phyloP scores from a whole-genome alignment of 2,797 vertebrate species.

The Xiphorhynchus erythropygius region DNA sequence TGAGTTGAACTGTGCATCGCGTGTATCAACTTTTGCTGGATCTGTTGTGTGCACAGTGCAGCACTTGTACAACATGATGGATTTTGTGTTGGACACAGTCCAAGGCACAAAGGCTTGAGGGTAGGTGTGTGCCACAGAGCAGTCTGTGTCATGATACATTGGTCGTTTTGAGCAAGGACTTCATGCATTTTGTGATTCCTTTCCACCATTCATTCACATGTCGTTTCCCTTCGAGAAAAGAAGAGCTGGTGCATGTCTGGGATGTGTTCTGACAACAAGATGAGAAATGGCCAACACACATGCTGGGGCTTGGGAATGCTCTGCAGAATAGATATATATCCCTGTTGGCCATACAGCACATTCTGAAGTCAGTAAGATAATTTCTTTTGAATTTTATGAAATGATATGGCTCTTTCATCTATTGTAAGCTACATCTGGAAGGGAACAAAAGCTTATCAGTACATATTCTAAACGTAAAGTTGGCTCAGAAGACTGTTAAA shows the following conservation, averaged over 20 bases:
- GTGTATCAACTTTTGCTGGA: background rate
- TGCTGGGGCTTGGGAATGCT: background rate
- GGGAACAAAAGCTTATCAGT: background rate
- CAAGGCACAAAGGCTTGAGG: background rate
- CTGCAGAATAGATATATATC: background rate
- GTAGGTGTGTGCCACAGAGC: background rate
- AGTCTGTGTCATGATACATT: background rate
- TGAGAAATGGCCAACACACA: rapidly evolving
- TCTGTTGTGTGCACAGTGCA: rapidly evolving
- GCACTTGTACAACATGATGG: background rate
- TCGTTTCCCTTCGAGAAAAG: background rate
- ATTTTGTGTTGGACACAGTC: background rate
- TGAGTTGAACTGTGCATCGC: background rate
- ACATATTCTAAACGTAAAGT: rapidly evolving
- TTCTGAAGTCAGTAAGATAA: background rate
- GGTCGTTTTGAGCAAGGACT: background rate
- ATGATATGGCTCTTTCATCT: background rate
- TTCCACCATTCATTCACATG: background rate
- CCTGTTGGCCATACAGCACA: rapidly evolving
- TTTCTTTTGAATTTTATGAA: background rate
- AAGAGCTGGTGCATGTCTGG: background rate
- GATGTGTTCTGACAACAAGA: background rate
- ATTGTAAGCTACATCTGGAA: background rate
- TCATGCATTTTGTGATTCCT: background rate
- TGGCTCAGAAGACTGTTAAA: background rate